These are phyloP conservation scores for Acipenser oxyrinchus DNA, from an alignment of 2,797 vertebrate genomes.

Conservation along the genomic window DNA sequence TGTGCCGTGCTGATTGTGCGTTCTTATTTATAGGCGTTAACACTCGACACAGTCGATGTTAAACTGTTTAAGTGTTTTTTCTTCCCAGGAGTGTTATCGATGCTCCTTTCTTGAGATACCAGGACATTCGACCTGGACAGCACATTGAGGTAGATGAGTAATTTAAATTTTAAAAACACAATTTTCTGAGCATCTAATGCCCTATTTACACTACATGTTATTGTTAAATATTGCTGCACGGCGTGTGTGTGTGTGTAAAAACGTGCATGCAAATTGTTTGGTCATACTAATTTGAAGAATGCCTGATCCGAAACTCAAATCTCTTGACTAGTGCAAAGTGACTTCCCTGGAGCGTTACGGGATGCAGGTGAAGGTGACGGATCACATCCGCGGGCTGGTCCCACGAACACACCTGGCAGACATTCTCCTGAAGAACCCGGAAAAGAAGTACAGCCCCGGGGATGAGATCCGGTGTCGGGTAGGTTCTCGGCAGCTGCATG, in stretches of 20 bases:
- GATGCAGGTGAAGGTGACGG: conserved; percentile 72
- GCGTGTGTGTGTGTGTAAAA: background rate
- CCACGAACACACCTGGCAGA: conserved; percentile 79
- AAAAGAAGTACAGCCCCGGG: conserved; percentile 75
- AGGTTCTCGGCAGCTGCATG: conserved; percentile 35
- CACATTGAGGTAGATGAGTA: conserved; percentile 72
- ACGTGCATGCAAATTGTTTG: background rate
- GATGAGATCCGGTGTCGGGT: conserved; percentile 84
- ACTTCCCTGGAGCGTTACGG: conserved; percentile 59
- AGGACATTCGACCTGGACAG: conserved; percentile 72
- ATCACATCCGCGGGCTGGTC: conserved; percentile 77
- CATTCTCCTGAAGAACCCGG: conserved; percentile 76
- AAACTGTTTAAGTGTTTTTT: background rate
- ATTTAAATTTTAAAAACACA: no score
- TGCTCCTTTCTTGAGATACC: conserved; percentile 62
- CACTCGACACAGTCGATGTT: background rate
- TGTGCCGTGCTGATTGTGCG: background rate
- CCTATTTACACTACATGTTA: background rate
- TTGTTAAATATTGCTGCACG: background rate
- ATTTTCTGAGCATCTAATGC: no score
- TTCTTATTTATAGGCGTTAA: background rate
- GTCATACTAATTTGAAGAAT: background rate
- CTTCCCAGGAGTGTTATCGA: conserved; percentile 65
- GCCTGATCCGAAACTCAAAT: no score
- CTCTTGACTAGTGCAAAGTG: conserved; percentile 64